Base-by-base conservation (phyloP, 2,888 invertebrate genomes). In the Stenchaetothrips biformis region DNA sequence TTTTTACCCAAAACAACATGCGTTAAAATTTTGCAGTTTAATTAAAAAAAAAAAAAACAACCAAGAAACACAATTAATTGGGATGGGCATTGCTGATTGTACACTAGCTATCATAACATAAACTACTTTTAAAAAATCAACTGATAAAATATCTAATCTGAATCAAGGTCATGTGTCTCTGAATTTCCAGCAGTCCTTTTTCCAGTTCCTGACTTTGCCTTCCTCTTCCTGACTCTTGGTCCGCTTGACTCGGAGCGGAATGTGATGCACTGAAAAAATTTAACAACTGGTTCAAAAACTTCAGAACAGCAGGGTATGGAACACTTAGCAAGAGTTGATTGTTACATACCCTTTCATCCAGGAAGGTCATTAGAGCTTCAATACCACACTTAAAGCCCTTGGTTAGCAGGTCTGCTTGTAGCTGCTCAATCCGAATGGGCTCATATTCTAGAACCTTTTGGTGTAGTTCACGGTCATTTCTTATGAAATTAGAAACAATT, bases 271-370 rank as follows among this genome's bases (percentile, higher is more conserved):
- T 85, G 82, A 78, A 83, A 83, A 80, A 80, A 78, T 21, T 67
- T 7, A 67, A 21, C 67, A 67, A 53, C 16, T 13, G 13, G 53
- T 18, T 13, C 67, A 78, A n/a, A 79, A 49, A 78, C 79, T 59
- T 13, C 27, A 53, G 0, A 25, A n/a, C 7, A 2, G 11, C n/a
- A 16, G 79, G 77, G 80, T 79, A 48, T 78, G 49, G 21, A 78
- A 80, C 13, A 27, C 27, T 3, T 27, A 27, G 0, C 11, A 74
- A 48, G 53, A 11, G 53, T 13, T 13, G 37, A 7, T 25, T n/a
- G 48, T 77, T 27, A 67, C 74, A 82, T 82, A 89, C 89, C 85
- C 89, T 86, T 82, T 89, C 88, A 85, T 90, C 90, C 37, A 90
- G 84, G 82, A 88, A 89, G 81, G 89, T 87, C 85, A 88, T 87